Conservation (phyloP, 2,113 vertebrate genomes). For the Nothocercus julius region DNA sequence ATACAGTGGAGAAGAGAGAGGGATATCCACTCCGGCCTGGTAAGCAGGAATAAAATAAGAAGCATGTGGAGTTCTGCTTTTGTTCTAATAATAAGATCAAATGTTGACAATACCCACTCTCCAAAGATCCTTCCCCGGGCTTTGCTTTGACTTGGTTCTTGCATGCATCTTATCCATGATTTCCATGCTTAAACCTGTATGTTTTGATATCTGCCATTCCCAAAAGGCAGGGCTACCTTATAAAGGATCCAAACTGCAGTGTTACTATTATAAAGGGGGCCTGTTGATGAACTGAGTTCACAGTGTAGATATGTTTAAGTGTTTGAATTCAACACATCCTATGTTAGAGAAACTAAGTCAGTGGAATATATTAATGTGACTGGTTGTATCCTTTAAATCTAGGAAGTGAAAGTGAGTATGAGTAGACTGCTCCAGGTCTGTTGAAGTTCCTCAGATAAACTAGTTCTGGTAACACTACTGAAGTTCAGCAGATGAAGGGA, state of each 20-base stretch:
- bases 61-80: neutral
- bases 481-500: neutral
- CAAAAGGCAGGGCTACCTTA: neutral
- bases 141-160: neutral
- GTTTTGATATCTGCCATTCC: neutral
- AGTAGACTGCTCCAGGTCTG: neutral
- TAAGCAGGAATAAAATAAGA: constrained; percentile 49
- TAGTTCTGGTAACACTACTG: neutral
- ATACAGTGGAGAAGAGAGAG: constrained; percentile 95
- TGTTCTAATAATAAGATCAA: neutral
- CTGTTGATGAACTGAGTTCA: neutral
- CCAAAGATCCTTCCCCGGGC: neutral
- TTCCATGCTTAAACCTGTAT: neutral
- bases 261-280: neutral
- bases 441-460: neutral
- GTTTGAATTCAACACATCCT: neutral
- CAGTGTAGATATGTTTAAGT: neutral
- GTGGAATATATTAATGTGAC: neutral
- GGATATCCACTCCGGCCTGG: constrained; percentile 95
- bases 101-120: neutral
- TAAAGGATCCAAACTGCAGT: neutral
- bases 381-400: neutral
- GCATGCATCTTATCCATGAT: neutral
- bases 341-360: neutral
- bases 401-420: neutral